phyloP scores from a whole-genome alignment of 2,888 invertebrate species.

The Ecdyonurus torrentis region DNA sequence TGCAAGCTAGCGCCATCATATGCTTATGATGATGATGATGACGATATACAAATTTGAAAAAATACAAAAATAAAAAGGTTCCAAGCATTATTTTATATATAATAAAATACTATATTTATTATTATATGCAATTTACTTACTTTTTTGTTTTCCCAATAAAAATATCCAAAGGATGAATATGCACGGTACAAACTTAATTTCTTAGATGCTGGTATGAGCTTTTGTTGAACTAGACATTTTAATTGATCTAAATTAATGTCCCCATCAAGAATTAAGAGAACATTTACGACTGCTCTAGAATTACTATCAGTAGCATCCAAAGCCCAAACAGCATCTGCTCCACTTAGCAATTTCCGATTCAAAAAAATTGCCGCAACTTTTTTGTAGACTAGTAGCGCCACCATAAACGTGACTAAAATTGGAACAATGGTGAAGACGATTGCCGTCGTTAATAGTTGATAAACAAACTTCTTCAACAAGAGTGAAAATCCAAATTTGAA shows the following conservation, averaged over 20 bases:
- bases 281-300: conserved; percentile 31
- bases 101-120: no score
- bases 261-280: conserved; percentile 31
- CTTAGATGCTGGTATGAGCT: background rate
- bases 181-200: conserved; percentile 17
- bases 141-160: conserved; percentile 30
- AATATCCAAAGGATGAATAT: conserved; percentile 30
- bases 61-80: no score
- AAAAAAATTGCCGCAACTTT: background rate
- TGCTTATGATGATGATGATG: no score
- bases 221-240: background rate
- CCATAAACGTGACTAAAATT: background rate
- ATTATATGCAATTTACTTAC: conserved; percentile 6
- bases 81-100: no score
- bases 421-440: background rate
- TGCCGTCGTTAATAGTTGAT: background rate
- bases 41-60: no score
- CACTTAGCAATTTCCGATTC: conserved; percentile 24
- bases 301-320: conserved; percentile 28
- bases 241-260: conserved; percentile 9
- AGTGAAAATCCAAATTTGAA: background rate
- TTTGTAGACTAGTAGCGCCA: background rate
- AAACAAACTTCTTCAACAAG: background rate
- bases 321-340: conserved; percentile 36
- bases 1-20: no score